Evolutionary conservation across 2,888 invertebrate genomes (phyloP), one percentile per base, ranked within the genome.

Genomic region (Diloba caeruleocephala): DNA sequence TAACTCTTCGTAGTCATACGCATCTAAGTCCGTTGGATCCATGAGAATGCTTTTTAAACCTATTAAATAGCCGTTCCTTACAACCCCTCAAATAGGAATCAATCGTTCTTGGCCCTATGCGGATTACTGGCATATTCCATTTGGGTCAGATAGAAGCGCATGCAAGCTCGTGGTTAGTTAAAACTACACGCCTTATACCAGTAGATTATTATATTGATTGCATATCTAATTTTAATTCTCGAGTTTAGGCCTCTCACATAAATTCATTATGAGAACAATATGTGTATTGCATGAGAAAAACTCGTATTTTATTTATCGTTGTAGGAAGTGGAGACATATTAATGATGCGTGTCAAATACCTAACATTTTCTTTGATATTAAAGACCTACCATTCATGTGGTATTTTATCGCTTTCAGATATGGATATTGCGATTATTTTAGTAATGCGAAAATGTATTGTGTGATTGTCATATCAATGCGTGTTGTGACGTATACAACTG

Each of bases 101-200:
- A 25, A 28, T 44, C 19, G 36, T 6, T 50, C 50, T 64, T 60
- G 60, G 44, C 64, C 36, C 15, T 41, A 49, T 33, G n/a, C 43
- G 6, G 9, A 17, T 31, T 14, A 21, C 21, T 12, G 23, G 9
- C 25, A 15, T 41, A 26, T 15, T 31, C 33, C 21, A 37, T 34
- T 34, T 37, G 4, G 41, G 51, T 45, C 33, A 38, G 58, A 45
- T 58, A 29, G 26, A 42, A 32, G 15, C 8, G 15, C 10, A 45
- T 58, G 32, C 29, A 42, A 32, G 15, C 8, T 15, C 10, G 26
- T 21, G 33, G 49, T 41, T 32, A 44, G 41, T 33, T 42, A 2
- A 33, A 49, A 41, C 37, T 32, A 17, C 32, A 33, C 28, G 23
- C 43, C 23, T 21, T 14, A 41, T 17, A 15, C 7, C 8, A 42